Base-by-base conservation (phyloP, 1,140 invertebrate genomes). In the Anthonomus grandis region DNA sequence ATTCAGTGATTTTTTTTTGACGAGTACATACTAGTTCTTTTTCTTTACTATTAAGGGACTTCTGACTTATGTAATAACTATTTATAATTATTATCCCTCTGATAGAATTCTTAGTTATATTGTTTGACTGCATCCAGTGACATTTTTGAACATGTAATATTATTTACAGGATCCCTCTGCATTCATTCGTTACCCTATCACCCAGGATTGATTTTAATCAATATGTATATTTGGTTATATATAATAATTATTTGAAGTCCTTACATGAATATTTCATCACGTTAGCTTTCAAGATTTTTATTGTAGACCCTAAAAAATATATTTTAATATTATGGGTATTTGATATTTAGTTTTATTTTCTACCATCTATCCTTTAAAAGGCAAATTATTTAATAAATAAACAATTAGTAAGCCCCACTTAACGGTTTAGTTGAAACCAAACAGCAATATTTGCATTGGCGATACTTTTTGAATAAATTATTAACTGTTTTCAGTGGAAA, bases 281-380 rank as follows among this genome's bases (percentile, higher is more conserved):
- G 27, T 55, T 55, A 45, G 34, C 25, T 55, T 55, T 45, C 44
- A 25, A 55, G 39, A 55, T 47, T 55, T 55, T 55, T 55, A 55
- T 55, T 46, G 42, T 46, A 46, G 24, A 46, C 41, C 41, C 52
- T 25, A 17, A 55, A 55, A 44, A 55, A 55, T 55, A 55, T 55
- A 55, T 55, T 55, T 55, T 55, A 55, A 38, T 55, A 55, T 37
- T 55, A 47, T 55, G 44, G 41, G 42, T 55, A 55, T 12, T 18
- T n/a, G 18, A n/a, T 17, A n/a, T 38, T 12, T 22, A 17, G 17
- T 50, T 50, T 50, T 37, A 50, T 50, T 50, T 48, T n/a, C n/a
- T n/a, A n/a, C n/a, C n/a, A n/a, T n/a, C n/a, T n/a, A n/a, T n/a
- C n/a, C n/a, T n/a, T n/a, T n/a, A n/a, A n/a, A n/a, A n/a, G n/a